phyloP scores from a whole-genome alignment of 2,113 vertebrate genomes.

The Falco punctatus region DNA sequence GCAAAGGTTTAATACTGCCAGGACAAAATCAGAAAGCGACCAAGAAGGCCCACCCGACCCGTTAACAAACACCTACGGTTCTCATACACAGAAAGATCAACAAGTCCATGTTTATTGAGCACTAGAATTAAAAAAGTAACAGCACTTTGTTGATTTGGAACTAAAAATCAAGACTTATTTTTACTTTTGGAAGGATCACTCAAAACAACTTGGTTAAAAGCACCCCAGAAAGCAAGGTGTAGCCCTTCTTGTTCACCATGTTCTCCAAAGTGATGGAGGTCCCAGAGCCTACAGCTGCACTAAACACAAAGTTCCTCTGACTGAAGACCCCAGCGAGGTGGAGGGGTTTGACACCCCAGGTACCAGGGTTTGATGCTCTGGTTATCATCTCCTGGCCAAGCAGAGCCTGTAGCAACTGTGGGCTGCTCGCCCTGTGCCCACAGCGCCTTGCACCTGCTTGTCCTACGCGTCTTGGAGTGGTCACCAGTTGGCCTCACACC shows the following conservation, averaged over 20 bases:
- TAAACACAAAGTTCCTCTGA: neutral
- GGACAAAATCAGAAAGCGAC: neutral
- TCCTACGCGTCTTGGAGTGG: neutral
- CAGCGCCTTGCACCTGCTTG: neutral
- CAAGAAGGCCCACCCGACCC: neutral
- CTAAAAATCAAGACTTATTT: constrained; percentile 1
- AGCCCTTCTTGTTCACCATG: neutral
- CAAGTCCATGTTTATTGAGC: constrained; percentile 46
- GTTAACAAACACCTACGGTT: neutral
- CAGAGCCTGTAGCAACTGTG: neutral
- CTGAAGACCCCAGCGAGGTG: neutral
- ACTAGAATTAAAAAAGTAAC: constrained; percentile 45
- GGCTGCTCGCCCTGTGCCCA: neutral
- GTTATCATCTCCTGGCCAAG: fast-evolving
- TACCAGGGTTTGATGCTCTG: neutral
- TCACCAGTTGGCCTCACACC: neutral
- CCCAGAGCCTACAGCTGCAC: neutral
- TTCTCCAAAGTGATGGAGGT: neutral
- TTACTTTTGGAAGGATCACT: neutral
- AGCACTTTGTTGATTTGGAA: constrained; percentile 37
- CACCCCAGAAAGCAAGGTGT: neutral
- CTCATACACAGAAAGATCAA: neutral
- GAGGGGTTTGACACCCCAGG: neutral
- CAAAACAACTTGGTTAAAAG: neutral
- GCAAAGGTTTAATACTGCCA: neutral